phyloP scores from a whole-genome alignment of 1,140 invertebrate species.

The Nasonia longicornis region DNA sequence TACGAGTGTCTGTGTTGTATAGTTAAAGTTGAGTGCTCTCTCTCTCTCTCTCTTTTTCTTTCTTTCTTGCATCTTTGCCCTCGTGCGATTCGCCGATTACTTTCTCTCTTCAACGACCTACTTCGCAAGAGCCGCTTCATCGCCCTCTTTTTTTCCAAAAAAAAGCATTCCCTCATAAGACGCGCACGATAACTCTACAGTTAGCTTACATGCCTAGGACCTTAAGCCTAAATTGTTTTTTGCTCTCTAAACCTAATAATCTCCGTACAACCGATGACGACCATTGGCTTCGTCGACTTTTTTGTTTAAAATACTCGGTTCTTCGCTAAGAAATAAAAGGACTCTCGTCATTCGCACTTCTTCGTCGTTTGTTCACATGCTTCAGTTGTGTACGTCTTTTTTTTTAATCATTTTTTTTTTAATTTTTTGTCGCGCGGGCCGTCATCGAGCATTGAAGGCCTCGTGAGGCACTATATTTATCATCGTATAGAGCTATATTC shows the following conservation, averaged over 20 bases:
- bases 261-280: constrained; percentile 63
- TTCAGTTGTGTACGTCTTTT: neutral
- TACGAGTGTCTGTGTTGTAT: neutral
- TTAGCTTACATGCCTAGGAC: constrained; percentile 53
- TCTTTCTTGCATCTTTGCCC: neutral
- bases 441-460: constrained; percentile 65
- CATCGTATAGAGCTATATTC: constrained; percentile 56
- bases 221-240: constrained; percentile 58
- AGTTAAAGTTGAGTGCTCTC: constrained; percentile 10
- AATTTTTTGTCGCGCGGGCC: constrained; percentile 43
- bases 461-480: constrained; percentile 67
- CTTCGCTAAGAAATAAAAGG: constrained; percentile 17
- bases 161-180: neutral
- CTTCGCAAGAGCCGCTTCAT: neutral
- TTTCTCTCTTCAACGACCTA: neutral
- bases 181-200: constrained; percentile 47
- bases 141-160: neutral
- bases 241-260: constrained; percentile 66
- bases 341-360: neutral
- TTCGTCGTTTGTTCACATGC: neutral
- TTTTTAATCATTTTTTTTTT: constrained; percentile 7
- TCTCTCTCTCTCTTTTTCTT: constrained; percentile 11
- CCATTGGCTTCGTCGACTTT: constrained; percentile 49
- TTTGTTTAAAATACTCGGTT: constrained; percentile 20
- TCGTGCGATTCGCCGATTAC: neutral